Conservation (phyloP, 2,113 vertebrate species). For the Thunnus maccoyii region DNA sequence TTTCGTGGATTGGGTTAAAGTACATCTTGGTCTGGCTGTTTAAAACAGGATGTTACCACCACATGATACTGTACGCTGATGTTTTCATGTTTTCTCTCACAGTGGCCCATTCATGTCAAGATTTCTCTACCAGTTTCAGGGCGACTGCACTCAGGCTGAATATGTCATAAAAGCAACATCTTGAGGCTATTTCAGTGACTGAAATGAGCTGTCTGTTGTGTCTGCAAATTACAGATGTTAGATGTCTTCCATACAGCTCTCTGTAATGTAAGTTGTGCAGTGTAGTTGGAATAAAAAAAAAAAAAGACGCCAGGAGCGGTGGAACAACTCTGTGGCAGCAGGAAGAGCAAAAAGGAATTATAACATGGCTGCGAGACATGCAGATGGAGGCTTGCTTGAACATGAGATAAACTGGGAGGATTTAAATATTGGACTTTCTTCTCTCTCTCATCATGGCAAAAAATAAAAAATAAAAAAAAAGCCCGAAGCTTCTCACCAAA, state of each 20-base stretch:
- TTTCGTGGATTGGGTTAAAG: conserved; percentile 1
- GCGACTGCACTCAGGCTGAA: conserved; percentile 3
- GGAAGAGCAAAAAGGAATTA: conserved; percentile 51
- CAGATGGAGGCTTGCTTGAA: conserved; percentile 56
- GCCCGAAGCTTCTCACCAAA: conserved; percentile 48
- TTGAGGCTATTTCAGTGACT: conserved; percentile 38
- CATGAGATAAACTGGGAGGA: conserved; percentile 56
- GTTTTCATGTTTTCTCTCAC: background rate
- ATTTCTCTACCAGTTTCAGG: conserved; percentile 27
- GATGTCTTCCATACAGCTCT: conserved; percentile 37
- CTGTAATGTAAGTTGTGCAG: conserved; percentile 27
- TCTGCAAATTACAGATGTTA: conserved; percentile 52
- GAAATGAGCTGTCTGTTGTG: conserved; percentile 38
- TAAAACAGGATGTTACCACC: background rate
- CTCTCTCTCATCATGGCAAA: conserved; percentile 26
- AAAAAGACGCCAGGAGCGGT: conserved; percentile 31
- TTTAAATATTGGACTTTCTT: conserved; percentile 66
- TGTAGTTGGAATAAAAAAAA: conserved; percentile 19
- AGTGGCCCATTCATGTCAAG: background rate
- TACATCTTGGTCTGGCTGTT: background rate
- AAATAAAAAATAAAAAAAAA: background rate
- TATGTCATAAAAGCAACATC: conserved; percentile 43
- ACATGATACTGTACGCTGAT: background rate
- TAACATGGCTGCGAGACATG: conserved; percentile 54
- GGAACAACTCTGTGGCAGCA: conserved; percentile 33